Base-by-base conservation (phyloP, 37 sponge, comb jelly and placozoan genomes). In the Diacarnus erythraeanus region DNA sequence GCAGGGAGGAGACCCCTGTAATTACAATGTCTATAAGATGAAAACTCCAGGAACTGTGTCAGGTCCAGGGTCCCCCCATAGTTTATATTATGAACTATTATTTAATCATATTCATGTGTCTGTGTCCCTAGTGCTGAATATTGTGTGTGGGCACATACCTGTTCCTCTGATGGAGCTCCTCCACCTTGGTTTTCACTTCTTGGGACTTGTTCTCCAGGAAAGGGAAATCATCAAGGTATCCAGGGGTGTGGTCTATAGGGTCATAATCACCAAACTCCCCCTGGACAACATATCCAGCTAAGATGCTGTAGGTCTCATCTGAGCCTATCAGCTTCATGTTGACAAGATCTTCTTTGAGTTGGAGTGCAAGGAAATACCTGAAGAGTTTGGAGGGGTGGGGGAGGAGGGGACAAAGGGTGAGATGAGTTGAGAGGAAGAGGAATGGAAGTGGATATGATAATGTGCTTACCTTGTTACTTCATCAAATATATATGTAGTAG, bases 211-310 rank as follows among this genome's bases (percentile, higher is more conserved):
- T 73, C 57, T 88, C 86, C 37, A 92, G 71, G 42, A 75, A 76
- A 0, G 82, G 80, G 34, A 84, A 81, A 25, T 88, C 89, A 15
- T 92, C 93, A 2, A 92, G 86, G 35, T 92, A 92, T 26, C 74
- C 86, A 43, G 66, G 74, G 3, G 58, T 33, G 63, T 91, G 92
- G 1, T 92, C 93, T 15, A 57, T 4, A 3, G 86, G 82, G 61
- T 92, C 93, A 81, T 43, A 88, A 78, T 92, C 93, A 0, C 93
- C 93, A 88, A 75, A 88, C 44, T 92, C 93, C 18, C 93, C 86
- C 75, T 92, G 93, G 1, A 92, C 93, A 20, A 88, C 44, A 75
- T 78, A 85, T 34, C 93, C 71, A 42, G 61, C 66, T 22, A 92
- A 59, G 3, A 82, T 40, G 31, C 89, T 78, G 20, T 64, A 75